A percentile compares a stretch with the other conserved stretches of the same genome.
Evolutionary conservation across 2,888 invertebrate species (phyloP).

Genomic region (Acleris emargana): DNA sequence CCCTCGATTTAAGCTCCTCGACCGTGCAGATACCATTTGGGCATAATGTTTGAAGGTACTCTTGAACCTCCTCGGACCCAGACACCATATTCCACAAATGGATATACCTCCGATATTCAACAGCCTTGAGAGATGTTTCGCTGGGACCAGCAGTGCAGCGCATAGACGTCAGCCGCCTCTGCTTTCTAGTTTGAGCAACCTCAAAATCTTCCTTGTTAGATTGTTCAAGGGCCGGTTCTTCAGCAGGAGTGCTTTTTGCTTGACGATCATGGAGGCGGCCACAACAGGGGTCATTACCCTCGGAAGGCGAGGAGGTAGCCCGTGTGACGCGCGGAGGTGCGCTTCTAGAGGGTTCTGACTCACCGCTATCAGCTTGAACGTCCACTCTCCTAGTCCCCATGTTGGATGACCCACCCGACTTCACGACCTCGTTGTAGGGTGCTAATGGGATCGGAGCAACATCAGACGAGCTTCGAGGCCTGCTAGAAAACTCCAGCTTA

Average conservation of each 20-base stretch:
- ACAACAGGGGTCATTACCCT: too few species aligned
- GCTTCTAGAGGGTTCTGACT: not conserved
- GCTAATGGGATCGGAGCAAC: not conserved
- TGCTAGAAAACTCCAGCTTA: not conserved
- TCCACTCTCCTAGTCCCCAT: not conserved
- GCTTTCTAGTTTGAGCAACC: not conserved
- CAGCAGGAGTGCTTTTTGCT: not conserved
- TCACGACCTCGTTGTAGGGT: not conserved
- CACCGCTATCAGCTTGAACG: not conserved
- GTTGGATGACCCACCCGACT: not conserved
- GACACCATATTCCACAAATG: too few species aligned
- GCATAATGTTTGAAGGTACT: too few species aligned
- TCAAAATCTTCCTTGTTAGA: not conserved
- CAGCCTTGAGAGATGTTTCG: not conserved
- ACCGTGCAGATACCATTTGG: too few species aligned
- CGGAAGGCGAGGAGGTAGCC: not conserved
- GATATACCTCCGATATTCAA: too few species aligned
- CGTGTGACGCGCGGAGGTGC: not conserved
- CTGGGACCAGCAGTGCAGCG: not conserved
- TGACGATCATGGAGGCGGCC: not conserved
- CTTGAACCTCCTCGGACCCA: too few species aligned
- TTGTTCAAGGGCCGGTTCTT: not conserved
- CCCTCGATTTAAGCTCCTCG: too few species aligned
- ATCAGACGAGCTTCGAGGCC: not conserved
- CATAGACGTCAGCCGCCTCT: not conserved